Base-by-base conservation (phyloP, 2,113 vertebrate genomes). In the Garra rufa region DNA sequence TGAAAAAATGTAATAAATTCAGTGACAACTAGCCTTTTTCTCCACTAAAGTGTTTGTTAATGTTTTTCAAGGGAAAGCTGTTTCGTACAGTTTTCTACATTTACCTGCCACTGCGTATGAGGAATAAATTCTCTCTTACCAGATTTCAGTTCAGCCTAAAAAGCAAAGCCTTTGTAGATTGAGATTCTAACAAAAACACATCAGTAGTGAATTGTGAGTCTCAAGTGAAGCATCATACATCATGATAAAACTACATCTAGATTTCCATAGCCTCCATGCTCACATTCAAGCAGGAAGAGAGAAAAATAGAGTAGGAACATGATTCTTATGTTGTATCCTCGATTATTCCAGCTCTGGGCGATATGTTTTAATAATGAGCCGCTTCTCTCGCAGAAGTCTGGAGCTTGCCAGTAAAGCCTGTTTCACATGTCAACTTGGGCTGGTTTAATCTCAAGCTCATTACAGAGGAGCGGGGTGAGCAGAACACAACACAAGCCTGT, bases 331-430 rank as follows among this genome's bases (percentile, higher is more conserved):
- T 90, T 90, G 85, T 85, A 84, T 90, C 90, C 93, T 92, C 91
- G 88, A 90, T 93, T 89, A 92, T 93, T 93, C 92, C 92, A 83
- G 92, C 93, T 94, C 87, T 91, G 89, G 92, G 93, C 92, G 87
- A 92, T 91, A 94, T 95, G 92, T 94, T 95, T 94, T 94, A 94
- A 93, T 95, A 93, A 95, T 94, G 93, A 94, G 91, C 88, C 88
- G 88, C 88, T 90, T 93, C 91, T 92, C 84, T 85, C 85, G 91
- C 90, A 89, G 88, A 90, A 89, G 89, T 90, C 85, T 89, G 85
- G 87, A 85, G 90, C 91, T 92, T 91, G 90, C 91, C 90, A 92
- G 87, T 89, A 91, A 94, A 93, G 89, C 90, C 86, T 95, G 93
- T 93, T 92, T 90, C 93, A 90, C 91, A 93, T 94, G 92, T 94